phyloP scores from a whole-genome alignment of 1,140 invertebrate genomes.

The Musca vetustissima region DNA sequence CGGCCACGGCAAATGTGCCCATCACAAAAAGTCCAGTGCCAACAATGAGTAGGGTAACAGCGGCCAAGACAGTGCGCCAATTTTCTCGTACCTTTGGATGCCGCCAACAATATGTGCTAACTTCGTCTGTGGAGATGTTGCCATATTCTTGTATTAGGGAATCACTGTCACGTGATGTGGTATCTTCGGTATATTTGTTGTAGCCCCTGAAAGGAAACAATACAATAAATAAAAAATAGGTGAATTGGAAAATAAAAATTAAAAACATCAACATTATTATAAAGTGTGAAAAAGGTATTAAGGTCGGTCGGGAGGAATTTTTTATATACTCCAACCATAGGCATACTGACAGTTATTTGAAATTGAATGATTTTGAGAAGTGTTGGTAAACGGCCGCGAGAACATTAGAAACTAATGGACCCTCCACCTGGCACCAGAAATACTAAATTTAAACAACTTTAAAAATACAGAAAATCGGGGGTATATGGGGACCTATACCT shows the following conservation, averaged over 20 bases:
- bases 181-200: constrained; percentile 68
- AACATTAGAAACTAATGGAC: no score
- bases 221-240: constrained; percentile 17
- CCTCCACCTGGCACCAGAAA: no score
- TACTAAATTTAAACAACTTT: no score
- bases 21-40: constrained; percentile 74
- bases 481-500: no score
- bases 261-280: no score
- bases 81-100: constrained; percentile 83
- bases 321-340: no score
- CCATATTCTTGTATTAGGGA: constrained; percentile 77
- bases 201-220: constrained; percentile 62
- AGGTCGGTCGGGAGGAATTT: no score
- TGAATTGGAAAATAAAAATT: background rate
- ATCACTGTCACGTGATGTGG: constrained; percentile 75
- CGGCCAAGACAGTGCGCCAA: constrained; percentile 80
- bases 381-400: no score
- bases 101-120: constrained; percentile 70
- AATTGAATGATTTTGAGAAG: no score
- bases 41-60: constrained; percentile 72
- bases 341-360: no score
- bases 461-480: no score
- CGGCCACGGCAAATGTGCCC: constrained; percentile 71
- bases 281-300: no score
- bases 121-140: constrained; percentile 62